phyloP scores from a whole-genome alignment of 2,888 invertebrate species.

The Microctonus aethiopoides region DNA sequence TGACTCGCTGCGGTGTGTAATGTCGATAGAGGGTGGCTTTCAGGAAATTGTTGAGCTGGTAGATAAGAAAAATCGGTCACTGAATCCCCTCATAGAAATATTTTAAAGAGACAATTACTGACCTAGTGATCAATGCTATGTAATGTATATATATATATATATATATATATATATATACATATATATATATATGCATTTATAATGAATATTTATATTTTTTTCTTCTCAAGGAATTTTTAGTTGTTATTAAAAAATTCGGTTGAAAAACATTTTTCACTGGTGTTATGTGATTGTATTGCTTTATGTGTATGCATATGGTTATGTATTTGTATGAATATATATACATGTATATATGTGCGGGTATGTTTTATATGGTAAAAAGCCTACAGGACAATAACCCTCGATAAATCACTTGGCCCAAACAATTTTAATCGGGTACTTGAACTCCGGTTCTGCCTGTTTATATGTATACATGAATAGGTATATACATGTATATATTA shows the following conservation, averaged over 20 bases:
- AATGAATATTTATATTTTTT: no score
- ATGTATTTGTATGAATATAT: not conserved
- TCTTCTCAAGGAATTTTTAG: no score
- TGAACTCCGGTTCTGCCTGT: slow-evolving; percentile 26
- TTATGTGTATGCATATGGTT: no score
- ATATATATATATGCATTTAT: not conserved
- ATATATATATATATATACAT: not conserved
- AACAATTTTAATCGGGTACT: slow-evolving; percentile 43
- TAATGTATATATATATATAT: not conserved
- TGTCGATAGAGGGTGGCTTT: not conserved
- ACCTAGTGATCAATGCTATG: no score
- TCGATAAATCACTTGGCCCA: slow-evolving; percentile 56
- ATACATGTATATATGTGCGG: not conserved
- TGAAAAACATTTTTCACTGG: no score
- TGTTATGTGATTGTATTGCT: no score
- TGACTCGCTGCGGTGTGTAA: no score
- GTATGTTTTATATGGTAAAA: slow-evolving; percentile 44
- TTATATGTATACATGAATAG: slow-evolving; percentile 35
- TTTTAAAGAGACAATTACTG: slow-evolving; percentile 3
- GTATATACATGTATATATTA: no score
- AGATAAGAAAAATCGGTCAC: slow-evolving; percentile 23
- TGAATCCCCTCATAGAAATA: not conserved
- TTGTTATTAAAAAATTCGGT: no score
- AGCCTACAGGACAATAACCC: slow-evolving; percentile 58
- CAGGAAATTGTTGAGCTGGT: slow-evolving; percentile 11